Conservation (phyloP, 2,113 vertebrate species). For the Gymnorhina tibicen region DNA sequence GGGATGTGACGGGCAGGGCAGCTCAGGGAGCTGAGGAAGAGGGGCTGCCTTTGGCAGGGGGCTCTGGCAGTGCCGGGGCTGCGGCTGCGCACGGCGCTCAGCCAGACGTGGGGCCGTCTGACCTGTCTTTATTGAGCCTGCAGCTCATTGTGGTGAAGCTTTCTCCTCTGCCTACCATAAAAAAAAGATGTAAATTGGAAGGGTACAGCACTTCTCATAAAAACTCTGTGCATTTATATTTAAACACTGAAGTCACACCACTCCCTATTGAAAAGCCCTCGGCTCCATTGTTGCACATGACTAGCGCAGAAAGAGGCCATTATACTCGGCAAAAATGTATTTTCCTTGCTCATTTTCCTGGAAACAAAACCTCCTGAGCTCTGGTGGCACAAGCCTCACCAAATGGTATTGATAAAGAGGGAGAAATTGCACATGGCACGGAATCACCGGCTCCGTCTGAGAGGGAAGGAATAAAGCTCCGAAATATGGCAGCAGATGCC, state of each 20-base stretch:
- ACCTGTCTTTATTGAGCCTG: background rate
- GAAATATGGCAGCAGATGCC: conserved; percentile 69
- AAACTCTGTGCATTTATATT: conserved; percentile 52
- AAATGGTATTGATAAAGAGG: background rate
- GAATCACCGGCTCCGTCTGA: background rate
- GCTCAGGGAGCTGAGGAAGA: accelerated
- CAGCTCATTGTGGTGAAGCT: background rate
- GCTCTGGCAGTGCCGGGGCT: accelerated
- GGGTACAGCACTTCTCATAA: conserved; percentile 14
- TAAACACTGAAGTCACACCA: conserved; percentile 38
- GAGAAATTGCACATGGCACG: background rate
- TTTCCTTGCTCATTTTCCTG: conserved; percentile 57
- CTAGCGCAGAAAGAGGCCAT: conserved; percentile 45
- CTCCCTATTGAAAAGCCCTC: conserved; percentile 27
- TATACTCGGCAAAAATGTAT: conserved; percentile 49
- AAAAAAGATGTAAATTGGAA: conserved; percentile 42
- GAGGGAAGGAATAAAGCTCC: conserved; percentile 27
- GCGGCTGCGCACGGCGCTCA: accelerated
- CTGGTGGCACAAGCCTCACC: background rate
- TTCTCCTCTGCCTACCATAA: conserved; percentile 10
- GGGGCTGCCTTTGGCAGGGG: background rate
- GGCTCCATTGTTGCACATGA: conserved; percentile 41
- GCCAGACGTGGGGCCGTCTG: background rate
- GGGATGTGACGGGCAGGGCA: background rate
- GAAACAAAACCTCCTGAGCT: conserved; percentile 42